Percentiles rank a stretch among this genome's conserved stretches.
Conservation (phyloP, 2,888 invertebrate genomes). For the Marasmarcha lunaedactyla region DNA sequence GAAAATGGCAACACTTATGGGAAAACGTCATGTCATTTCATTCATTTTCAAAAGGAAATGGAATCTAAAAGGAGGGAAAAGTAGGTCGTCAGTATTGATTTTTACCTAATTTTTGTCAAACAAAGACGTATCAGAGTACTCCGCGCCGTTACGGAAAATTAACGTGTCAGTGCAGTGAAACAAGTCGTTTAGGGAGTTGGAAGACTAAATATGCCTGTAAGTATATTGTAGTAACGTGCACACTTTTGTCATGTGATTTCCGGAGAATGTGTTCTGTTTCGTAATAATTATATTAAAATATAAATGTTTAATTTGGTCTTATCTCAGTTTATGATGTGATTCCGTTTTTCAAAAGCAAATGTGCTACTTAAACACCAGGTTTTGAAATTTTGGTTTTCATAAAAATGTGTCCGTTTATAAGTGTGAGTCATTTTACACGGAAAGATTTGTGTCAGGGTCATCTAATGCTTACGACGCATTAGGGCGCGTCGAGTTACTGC, state of each 20-base stretch:
- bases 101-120: slow-evolving; percentile 42
- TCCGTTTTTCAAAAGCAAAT: too few relatives aligned
- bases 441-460: slow-evolving; percentile 1
- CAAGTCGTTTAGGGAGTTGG: slow-evolving; percentile 17
- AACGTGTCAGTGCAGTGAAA: slow-evolving; percentile 30
- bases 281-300: slow-evolving; percentile 7
- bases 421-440: background rate
- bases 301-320: too few relatives aligned
- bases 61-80: slow-evolving; percentile 27
- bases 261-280: slow-evolving; percentile 14
- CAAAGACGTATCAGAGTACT: slow-evolving; percentile 33
- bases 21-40: slow-evolving; percentile 35
- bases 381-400: too few relatives aligned
- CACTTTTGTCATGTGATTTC: slow-evolving; percentile 12
- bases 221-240: slow-evolving; percentile 6
- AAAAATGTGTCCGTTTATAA: background rate
- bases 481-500: slow-evolving; percentile 1
- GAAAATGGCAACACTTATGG: slow-evolving; percentile 22
- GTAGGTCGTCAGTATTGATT: slow-evolving; percentile 61
- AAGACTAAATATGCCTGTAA: slow-evolving; percentile 54
- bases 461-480: slow-evolving; percentile 1
- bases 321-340: too few relatives aligned
- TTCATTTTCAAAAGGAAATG: slow-evolving; percentile 33
- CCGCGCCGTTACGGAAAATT: slow-evolving; percentile 20
- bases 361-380: too few relatives aligned